Conservation (phyloP, 2,888 invertebrate genomes). For the Geotrupes spiniger region DNA sequence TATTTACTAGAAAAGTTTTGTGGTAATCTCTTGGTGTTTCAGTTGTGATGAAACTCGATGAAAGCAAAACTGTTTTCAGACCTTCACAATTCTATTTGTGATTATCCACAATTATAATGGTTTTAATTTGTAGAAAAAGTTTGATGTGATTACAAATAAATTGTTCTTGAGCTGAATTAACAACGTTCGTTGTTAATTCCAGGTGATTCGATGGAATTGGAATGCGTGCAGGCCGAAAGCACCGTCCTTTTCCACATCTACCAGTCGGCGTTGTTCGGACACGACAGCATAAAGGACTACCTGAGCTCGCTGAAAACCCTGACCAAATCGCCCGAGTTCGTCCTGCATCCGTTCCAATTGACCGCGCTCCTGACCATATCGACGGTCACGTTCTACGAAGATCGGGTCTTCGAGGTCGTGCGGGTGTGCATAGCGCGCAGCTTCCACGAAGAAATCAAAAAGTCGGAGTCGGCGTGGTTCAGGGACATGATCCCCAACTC, state of each 20-base stretch:
- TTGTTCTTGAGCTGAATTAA: no score
- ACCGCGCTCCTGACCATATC: constrained; percentile 55
- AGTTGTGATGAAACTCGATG: no score
- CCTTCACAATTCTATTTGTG: no score
- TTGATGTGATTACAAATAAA: no score
- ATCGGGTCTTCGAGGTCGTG: constrained; percentile 49
- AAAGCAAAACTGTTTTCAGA: no score
- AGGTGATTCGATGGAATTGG: constrained; percentile 52
- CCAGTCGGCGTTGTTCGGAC: constrained; percentile 48
- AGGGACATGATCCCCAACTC: constrained; percentile 48
- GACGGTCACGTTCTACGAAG: constrained; percentile 50
- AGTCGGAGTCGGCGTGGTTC: constrained; percentile 55
- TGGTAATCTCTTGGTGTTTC: no score
- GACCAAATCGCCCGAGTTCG: constrained; percentile 56
- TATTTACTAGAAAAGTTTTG: no score
- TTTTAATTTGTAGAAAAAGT: no score
- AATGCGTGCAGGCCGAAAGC: constrained; percentile 59
- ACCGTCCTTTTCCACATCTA: constrained; percentile 61
- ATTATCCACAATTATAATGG: no score
- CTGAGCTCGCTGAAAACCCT: constrained; percentile 52
- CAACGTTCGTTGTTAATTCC: constrained; percentile 26
- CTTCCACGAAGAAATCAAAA: constrained; percentile 43
- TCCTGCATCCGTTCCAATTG: constrained; percentile 63
- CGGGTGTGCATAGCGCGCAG: constrained; percentile 39
- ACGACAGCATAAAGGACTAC: constrained; percentile 51